These are phyloP conservation scores for Siniperca scherzeri DNA, from an alignment of 2,797 vertebrate species.

Conservation along the genomic window DNA sequence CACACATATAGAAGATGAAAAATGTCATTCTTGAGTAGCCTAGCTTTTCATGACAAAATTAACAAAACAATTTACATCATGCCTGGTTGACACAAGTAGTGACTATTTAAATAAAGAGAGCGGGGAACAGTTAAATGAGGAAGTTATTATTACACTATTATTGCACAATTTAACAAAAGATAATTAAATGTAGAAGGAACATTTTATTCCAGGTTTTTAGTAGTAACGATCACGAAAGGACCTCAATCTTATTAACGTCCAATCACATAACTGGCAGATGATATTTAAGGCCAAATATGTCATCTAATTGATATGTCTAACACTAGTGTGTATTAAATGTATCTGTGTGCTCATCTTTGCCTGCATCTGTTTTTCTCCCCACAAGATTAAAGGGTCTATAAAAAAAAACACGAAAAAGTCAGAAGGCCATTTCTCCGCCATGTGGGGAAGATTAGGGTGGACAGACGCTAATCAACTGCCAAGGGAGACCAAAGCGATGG, in stretches of 20 bases:
- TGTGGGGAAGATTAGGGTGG: conserved; percentile 56
- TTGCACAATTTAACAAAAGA: neutral
- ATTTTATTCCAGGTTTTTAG: conserved; percentile 12
- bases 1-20: neutral
- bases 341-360: conserved; percentile 1
- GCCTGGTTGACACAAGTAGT: neutral
- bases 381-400: conserved; percentile 30
- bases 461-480: conserved; percentile 64
- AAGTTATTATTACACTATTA: neutral
- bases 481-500: conserved; percentile 46
- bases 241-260: neutral
- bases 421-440: conserved; percentile 25
- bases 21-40: neutral
- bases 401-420: neutral
- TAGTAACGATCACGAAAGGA: neutral
- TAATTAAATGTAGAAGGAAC: neutral
- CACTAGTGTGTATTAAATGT: neutral
- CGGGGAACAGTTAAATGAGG: neutral
- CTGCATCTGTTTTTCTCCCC: conserved; percentile 24
- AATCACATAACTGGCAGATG: neutral
- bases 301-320: neutral
- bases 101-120: neutral
- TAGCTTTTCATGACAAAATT: neutral
- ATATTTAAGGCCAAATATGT: conserved; percentile 3
- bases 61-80: neutral